A percentile compares a stretch with the other conserved stretches of the same genome.
Evolutionary conservation across 1,140 invertebrate genomes (phyloP).

Genomic region (Papilio xuthus): DNA sequence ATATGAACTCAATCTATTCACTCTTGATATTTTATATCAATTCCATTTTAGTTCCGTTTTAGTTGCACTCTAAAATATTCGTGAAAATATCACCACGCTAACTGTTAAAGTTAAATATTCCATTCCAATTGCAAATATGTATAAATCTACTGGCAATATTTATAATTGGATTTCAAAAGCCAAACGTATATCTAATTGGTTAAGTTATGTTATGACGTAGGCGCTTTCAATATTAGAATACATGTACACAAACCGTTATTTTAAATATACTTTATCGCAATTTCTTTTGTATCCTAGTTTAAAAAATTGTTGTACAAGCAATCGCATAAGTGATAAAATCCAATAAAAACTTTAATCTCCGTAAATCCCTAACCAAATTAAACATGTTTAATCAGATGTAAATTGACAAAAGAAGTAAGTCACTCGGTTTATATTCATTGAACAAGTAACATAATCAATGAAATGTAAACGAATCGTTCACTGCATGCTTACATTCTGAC

Average conservation of each 20-base stretch:
- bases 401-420: constrained; percentile 16
- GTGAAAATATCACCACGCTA: background rate
- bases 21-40: constrained; percentile 12
- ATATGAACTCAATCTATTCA: constrained; percentile 18
- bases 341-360: background rate
- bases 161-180: background rate
- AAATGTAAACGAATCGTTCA: constrained; percentile 20
- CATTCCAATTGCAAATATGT: background rate
- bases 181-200: background rate
- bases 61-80: constrained; percentile 16
- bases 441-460: constrained; percentile 23
- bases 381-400: background rate
- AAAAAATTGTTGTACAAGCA: background rate
- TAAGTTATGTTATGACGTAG: background rate
- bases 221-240: background rate
- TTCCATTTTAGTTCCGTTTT: constrained; percentile 18
- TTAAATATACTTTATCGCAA: background rate
- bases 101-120: background rate
- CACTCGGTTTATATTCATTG: constrained; percentile 15
- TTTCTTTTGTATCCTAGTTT: no score
- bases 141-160: background rate
- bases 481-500: background rate
- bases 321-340: background rate
- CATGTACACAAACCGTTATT: no score
- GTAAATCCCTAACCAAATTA: background rate